Percentiles rank a stretch among this genome's conserved stretches.
phyloP scores from a whole-genome alignment of 2,888 invertebrate genomes.

The Fragum fragum region DNA sequence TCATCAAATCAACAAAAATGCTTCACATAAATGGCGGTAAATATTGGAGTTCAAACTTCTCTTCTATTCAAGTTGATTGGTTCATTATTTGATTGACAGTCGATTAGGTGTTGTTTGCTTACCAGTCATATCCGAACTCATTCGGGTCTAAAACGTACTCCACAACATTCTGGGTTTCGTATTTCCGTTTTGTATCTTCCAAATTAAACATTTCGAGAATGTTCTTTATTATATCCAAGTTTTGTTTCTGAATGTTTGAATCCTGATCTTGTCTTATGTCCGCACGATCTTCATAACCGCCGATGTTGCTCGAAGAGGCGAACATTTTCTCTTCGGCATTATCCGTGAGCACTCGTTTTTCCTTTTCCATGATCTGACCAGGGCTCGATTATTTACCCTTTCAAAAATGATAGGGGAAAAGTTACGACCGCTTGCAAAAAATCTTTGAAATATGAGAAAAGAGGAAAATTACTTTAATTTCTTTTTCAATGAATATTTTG shows the following conservation, averaged over 20 bases:
- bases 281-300: constrained; percentile 15
- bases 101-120: too few species aligned
- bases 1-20: too few species aligned
- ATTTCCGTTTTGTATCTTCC: constrained; percentile 66
- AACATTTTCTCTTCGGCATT: constrained; percentile 40
- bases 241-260: constrained; percentile 44
- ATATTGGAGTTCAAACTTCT: too few species aligned
- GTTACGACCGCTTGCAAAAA: too few species aligned
- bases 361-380: constrained; percentile 3
- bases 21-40: too few species aligned
- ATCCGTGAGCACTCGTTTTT: constrained; percentile 16
- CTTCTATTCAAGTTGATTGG: too few species aligned
- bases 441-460: too few species aligned
- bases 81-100: too few species aligned
- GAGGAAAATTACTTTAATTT: too few species aligned
- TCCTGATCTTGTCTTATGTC: constrained; percentile 41
- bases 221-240: constrained; percentile 57
- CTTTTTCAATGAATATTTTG: too few species aligned
- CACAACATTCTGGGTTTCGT: constrained; percentile 59
- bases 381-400: too few species aligned
- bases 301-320: constrained; percentile 49
- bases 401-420: too few species aligned
- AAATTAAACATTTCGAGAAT: constrained; percentile 66
- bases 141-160: constrained; percentile 67
- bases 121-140: constrained; percentile 69